Conservation (phyloP, 2,113 vertebrate genomes). For the Platysternon megacephalum region DNA sequence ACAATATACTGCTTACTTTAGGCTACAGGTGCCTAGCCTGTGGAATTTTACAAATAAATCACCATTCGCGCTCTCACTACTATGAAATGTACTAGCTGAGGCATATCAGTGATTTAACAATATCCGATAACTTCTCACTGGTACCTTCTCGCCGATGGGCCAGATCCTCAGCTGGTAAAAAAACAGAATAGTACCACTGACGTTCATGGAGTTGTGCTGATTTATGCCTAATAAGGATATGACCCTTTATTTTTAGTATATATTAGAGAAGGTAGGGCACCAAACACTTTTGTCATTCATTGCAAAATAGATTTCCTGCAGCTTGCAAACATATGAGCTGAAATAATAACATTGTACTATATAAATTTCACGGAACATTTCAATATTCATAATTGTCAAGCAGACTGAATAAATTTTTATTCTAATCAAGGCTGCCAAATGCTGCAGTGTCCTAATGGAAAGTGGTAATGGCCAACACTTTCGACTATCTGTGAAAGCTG, state of each 20-base stretch:
- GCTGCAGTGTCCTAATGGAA: background rate
- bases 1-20: accelerated
- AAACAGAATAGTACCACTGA: too few relatives aligned
- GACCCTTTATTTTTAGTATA: too few relatives aligned
- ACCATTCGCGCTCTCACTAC: background rate
- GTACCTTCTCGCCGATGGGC: background rate
- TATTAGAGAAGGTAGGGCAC: too few relatives aligned
- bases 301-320: background rate
- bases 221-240: background rate
- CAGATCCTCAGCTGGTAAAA: background rate
- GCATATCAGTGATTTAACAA: background rate
- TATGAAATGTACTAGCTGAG: background rate
- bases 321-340: background rate
- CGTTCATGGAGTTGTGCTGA: background rate
- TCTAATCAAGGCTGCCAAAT: background rate
- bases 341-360: background rate
- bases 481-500: background rate
- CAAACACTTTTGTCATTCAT: background rate
- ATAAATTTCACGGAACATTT: background rate
- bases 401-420: background rate
- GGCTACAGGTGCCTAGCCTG: background rate
- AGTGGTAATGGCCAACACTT: background rate
- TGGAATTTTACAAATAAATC: background rate
- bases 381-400: background rate
- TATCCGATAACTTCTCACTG: background rate